Percentiles rank a stretch among this genome's conserved stretches.
Evolutionary conservation across 1,140 invertebrate species (phyloP).

Genomic region (Araneus ventricosus): DNA sequence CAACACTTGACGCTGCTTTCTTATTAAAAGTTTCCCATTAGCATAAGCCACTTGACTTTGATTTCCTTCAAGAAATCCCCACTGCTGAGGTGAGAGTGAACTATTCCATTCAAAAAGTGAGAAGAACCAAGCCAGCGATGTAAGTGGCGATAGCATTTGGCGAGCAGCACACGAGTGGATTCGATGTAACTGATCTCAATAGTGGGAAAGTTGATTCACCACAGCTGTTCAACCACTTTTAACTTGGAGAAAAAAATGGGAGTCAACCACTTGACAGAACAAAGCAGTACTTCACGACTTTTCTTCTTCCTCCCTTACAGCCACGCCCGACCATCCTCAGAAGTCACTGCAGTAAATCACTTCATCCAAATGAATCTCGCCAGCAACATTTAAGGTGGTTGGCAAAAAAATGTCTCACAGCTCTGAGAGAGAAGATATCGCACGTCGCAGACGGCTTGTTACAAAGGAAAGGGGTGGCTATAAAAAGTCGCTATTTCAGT

Average conservation of each 20-base stretch:
- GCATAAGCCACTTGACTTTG: background rate
- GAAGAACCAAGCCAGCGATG: background rate
- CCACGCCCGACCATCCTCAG: background rate
- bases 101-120: background rate
- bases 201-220: slow-evolving; percentile 36
- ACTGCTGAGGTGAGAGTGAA: background rate
- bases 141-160: slow-evolving; percentile 16
- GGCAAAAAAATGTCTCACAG: background rate
- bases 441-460: slow-evolving; percentile 1
- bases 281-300: background rate
- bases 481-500: background rate
- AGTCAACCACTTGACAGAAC: slow-evolving; percentile 16
- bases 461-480: background rate
- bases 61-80: background rate
- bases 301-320: background rate
- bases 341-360: slow-evolving; percentile 5
- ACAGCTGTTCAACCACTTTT: slow-evolving; percentile 27
- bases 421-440: background rate
- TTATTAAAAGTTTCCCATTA: background rate
- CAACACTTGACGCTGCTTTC: background rate
- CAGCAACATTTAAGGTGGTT: background rate
- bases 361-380: background rate
- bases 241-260: background rate
- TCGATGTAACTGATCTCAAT: background rate
- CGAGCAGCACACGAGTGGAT: background rate